A percentile compares a stretch with the other conserved stretches of the same genome.
Evolutionary conservation across 2,113 vertebrate species (phyloP).

Genomic region (Nibea coibor): DNA sequence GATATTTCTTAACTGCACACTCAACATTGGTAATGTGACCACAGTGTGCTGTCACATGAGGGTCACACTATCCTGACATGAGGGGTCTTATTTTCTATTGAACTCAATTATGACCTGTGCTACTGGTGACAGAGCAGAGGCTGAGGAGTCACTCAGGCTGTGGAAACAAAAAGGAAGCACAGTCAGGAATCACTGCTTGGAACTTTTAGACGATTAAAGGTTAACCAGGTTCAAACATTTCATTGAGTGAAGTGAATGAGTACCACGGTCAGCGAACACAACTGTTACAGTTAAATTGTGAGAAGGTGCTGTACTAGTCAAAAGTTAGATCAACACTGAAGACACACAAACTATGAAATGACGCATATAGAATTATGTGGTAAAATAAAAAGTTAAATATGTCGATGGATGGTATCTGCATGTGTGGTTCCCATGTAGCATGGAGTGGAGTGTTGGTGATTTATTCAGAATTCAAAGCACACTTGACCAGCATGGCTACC

Average conservation of each 20-base stretch:
- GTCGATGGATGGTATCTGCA: too few species aligned
- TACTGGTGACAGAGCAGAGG: background rate
- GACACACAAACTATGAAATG: too few species aligned
- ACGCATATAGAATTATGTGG: too few species aligned
- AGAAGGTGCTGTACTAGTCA: too few species aligned
- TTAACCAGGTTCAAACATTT: background rate
- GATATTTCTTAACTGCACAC: background rate
- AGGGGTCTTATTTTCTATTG: constrained; percentile 19
- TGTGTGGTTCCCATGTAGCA: too few species aligned
- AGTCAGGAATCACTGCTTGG: background rate
- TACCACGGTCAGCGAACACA: background rate
- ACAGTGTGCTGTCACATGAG: constrained; percentile 37
- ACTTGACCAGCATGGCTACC: too few species aligned
- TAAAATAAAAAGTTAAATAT: too few species aligned
- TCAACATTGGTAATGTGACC: background rate
- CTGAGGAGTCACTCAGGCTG: background rate
- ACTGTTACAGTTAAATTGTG: background rate
- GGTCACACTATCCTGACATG: constrained; percentile 8
- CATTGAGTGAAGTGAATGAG: background rate
- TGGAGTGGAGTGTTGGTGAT: too few species aligned
- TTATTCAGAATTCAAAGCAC: too few species aligned
- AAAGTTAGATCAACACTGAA: too few species aligned
- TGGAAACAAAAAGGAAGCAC: background rate
- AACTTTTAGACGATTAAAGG: background rate
- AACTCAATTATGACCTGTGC: constrained; percentile 34